Base-by-base conservation (phyloP, 1,140 invertebrate species). In the Microplitis mediator region DNA sequence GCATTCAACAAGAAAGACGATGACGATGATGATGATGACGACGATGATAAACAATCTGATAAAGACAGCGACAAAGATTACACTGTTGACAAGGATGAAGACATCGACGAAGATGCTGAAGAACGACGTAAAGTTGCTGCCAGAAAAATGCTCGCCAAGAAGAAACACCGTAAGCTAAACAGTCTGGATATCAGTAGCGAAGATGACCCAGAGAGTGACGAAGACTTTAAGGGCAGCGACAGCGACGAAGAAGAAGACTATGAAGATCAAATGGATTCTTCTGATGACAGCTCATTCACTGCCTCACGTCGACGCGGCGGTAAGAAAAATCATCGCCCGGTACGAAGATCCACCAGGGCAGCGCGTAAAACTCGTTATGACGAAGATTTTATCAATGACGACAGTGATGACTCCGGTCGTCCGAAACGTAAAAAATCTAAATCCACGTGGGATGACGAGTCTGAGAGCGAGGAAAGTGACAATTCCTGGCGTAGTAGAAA, bases 131-230 rank as follows among this genome's bases (percentile, higher is more conserved):
- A 76, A 45, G 75, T 76, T 4, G 72, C 75, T 5, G 81, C 73
- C 4, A 80, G 77, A 23, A 87, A 84, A 75, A 58, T 85, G 9
- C 66, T 85, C 6, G 82, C 84, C 6, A 89, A 89, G 64, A 93
- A 93, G 75, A 94, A 94, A 78, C 88, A 91, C 34, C 87, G 93
- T 1, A 93, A 93, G 75, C 84, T 96, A 1, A 95, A 94, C 78
- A 94, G 92, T 72, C 85, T 97, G 9, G 95, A 96, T 76, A 90
- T 94, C 3, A 92, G 91, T 36, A 94, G 93, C 52, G 94, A 94
- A 69, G 93, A 95, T 71, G 93, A 95, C 80, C 91, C 91, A 72
- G 90, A 91, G 73, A 94, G 92, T 2, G 95, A 96, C 80, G 94
- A 96, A 84, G 95, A 96, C 82, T 96, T 96, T 75, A 95, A 95